Evolutionary conservation across 2,113 vertebrate genomes (phyloP).

Genomic region (Sinosuthora webbiana): DNA sequence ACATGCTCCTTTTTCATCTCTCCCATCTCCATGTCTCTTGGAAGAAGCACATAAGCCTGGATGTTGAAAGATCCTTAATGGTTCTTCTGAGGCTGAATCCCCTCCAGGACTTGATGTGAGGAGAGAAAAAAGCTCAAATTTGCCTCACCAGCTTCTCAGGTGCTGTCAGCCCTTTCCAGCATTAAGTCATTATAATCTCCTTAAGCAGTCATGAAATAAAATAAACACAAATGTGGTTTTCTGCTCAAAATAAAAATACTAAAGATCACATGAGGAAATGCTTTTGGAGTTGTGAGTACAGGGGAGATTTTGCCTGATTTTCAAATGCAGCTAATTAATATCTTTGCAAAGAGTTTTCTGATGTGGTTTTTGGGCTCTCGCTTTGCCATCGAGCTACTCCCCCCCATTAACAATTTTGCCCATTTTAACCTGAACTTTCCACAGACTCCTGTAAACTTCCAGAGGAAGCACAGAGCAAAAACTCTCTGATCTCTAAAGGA

Average conservation of each 20-base stretch:
- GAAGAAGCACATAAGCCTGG: slow-evolving; percentile 5
- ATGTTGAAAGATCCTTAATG: background rate
- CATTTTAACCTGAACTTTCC: background rate
- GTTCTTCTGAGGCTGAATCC: background rate
- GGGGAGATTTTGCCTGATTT: background rate
- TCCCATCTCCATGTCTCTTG: background rate
- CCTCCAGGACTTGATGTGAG: background rate
- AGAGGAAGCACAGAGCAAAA: background rate
- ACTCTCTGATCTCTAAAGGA: slow-evolving; percentile 36
- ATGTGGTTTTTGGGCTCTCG: background rate
- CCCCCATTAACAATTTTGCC: background rate
- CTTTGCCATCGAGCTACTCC: background rate
- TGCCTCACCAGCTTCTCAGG: background rate
- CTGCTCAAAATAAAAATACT: background rate
- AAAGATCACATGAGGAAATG: background rate
- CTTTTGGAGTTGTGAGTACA: background rate
- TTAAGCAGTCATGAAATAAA: background rate
- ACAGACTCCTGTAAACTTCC: slow-evolving; percentile 14
- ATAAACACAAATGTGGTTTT: background rate
- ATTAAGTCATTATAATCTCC: background rate
- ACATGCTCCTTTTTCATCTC: background rate
- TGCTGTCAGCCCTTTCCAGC: background rate
- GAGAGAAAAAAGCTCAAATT: background rate
- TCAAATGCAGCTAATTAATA: background rate
- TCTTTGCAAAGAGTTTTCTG: background rate